Evolutionary conservation across 1,140 invertebrate species (phyloP).

Genomic region (Triops longicaudatus): DNA sequence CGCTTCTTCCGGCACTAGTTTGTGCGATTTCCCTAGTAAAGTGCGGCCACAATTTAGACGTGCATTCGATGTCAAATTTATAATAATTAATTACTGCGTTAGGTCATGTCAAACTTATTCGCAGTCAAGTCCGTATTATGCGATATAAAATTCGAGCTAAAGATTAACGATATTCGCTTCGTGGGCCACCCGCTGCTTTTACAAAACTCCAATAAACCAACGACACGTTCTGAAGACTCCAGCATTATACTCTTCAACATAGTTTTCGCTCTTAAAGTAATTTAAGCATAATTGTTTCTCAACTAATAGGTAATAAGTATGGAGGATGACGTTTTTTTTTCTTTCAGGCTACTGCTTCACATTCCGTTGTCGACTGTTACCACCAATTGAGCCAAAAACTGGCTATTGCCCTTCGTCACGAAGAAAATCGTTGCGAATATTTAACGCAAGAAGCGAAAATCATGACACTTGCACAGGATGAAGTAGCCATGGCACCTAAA

Average conservation of each 20-base stretch:
- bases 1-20: constrained; percentile 15
- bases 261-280: constrained; percentile 73
- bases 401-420: constrained; percentile 77
- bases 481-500: constrained; percentile 47
- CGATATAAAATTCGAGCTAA: constrained; percentile 83
- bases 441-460: constrained; percentile 79
- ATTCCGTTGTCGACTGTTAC: constrained; percentile 89
- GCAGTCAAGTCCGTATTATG: constrained; percentile 82
- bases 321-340: too few relatives aligned
- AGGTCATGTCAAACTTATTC: constrained; percentile 77
- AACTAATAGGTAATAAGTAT: too few relatives aligned
- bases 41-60: background rate
- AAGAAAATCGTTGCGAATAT: constrained; percentile 83
- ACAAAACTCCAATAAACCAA: constrained; percentile 40
- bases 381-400: constrained; percentile 86
- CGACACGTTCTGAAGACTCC: constrained; percentile 34
- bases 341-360: constrained; percentile 65
- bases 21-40: constrained; percentile 26
- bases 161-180: constrained; percentile 90
- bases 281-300: constrained; percentile 20
- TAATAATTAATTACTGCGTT: constrained; percentile 19
- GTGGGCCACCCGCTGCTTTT: constrained; percentile 83
- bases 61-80: background rate
- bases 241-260: constrained; percentile 79
- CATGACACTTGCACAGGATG: constrained; percentile 67